Percentiles rank a stretch among this genome's conserved stretches.
These are phyloP conservation scores for Parasteatoda lunata DNA, from an alignment of 2,888 invertebrate genomes.

Conservation along the genomic window DNA sequence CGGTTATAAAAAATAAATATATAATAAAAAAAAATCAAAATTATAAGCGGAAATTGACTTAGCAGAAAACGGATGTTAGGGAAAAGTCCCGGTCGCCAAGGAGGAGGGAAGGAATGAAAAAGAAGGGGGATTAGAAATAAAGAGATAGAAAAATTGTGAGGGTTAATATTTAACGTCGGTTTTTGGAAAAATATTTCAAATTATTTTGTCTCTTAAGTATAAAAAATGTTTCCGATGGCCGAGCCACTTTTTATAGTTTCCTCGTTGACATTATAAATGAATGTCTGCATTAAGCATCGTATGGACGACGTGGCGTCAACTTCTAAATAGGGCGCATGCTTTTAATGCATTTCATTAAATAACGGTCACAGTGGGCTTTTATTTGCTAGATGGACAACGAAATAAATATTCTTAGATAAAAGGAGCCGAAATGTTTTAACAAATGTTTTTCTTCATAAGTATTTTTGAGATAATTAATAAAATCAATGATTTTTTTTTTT, in stretches of 20 bases:
- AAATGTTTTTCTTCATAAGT: too few relatives aligned
- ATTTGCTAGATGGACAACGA: too few relatives aligned
- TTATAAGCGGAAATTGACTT: slow-evolving; percentile 65
- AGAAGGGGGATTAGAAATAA: neutral
- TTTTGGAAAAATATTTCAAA: slow-evolving; percentile 58
- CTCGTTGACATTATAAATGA: slow-evolving; percentile 10
- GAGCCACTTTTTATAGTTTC: slow-evolving; percentile 33
- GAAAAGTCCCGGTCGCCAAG: slow-evolving; percentile 15
- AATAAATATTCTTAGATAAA: too few relatives aligned
- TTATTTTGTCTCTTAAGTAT: slow-evolving; percentile 35
- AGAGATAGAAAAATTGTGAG: slow-evolving; percentile 15
- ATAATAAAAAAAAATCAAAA: slow-evolving; percentile 33
- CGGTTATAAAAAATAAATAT: neutral
- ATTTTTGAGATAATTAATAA: too few relatives aligned
- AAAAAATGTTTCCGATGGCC: slow-evolving; percentile 42
- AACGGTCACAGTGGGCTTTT: neutral
- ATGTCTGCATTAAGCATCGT: neutral
- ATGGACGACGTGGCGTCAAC: slow-evolving; percentile 11
- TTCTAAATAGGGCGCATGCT: slow-evolving; percentile 7
- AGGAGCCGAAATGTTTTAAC: too few relatives aligned
- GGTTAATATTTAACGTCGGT: slow-evolving; percentile 27
- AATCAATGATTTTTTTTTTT: too few relatives aligned
- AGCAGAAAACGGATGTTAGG: slow-evolving; percentile 51
- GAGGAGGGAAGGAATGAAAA: slow-evolving; percentile 1
- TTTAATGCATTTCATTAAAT: slow-evolving; percentile 1